These are phyloP conservation scores for Megathymus violae DNA, from an alignment of 1,140 invertebrate species.

Conservation along the genomic window DNA sequence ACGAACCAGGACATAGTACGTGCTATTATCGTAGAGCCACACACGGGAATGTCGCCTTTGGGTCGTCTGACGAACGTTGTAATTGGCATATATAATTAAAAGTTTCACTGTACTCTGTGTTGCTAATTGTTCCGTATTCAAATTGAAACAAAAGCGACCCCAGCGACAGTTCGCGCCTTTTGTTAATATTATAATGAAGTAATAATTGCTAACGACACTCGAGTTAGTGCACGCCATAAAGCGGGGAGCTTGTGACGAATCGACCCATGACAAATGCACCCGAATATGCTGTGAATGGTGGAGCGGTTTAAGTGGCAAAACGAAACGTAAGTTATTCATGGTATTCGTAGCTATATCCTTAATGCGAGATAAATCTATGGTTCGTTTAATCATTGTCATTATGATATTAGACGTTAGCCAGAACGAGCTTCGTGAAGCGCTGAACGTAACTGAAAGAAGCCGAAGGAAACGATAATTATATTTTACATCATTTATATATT, in stretches of 20 bases:
- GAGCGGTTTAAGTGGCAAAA: constrained; percentile 24
- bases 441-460: no score
- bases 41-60: constrained; percentile 16
- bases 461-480: no score
- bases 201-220: constrained; percentile 73
- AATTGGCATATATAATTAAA: constrained; percentile 22
- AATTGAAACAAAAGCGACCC: constrained; percentile 73
- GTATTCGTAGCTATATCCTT: neutral
- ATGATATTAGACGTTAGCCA: no score
- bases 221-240: constrained; percentile 63
- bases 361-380: no score
- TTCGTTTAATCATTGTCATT: no score
- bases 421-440: no score
- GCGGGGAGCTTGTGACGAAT: constrained; percentile 61
- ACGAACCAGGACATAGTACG: neutral
- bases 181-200: constrained; percentile 76
- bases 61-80: constrained; percentile 16
- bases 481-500: no score
- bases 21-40: neutral
- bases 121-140: constrained; percentile 48
- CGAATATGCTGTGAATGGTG: constrained; percentile 40
- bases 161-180: constrained; percentile 58
- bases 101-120: constrained; percentile 27
- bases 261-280: constrained; percentile 39
- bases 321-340: constrained; percentile 13